Evolutionary conservation across 2,888 invertebrate genomes (phyloP).

Genomic region (Branchinecta sandiegonensis): DNA sequence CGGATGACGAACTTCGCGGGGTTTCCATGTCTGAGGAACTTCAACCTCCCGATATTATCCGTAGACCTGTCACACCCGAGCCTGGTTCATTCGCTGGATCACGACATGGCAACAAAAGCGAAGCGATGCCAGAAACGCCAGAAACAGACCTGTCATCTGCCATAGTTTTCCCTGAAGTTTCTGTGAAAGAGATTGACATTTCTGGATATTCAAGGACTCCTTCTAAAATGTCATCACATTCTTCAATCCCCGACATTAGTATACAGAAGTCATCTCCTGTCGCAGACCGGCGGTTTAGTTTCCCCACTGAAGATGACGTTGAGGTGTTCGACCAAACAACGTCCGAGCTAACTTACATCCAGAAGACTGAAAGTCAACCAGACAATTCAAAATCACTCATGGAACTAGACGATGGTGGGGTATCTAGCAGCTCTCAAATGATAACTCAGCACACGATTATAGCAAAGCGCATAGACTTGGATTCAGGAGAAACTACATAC

Average conservation of each 20-base stretch:
- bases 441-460: conserved; percentile 20
- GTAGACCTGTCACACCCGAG: conserved; percentile 42
- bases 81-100: conserved; percentile 32
- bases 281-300: conserved; percentile 36
- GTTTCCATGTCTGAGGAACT: conserved; percentile 31
- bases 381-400: conserved; percentile 38
- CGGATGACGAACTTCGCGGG: neutral
- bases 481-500: conserved; percentile 20
- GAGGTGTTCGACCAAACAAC: neutral
- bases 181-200: neutral
- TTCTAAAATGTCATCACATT: neutral
- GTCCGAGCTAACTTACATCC: neutral
- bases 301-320: conserved; percentile 37
- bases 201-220: neutral
- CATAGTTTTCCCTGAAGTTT: conserved; percentile 3
- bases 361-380: conserved; percentile 41
- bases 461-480: conserved; percentile 21
- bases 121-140: conserved; percentile 33
- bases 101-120: conserved; percentile 34
- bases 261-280: conserved; percentile 44
- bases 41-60: conserved; percentile 36
- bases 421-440: neutral
- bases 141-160: conserved; percentile 34
- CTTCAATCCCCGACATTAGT: conserved; percentile 45
- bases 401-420: neutral